These are phyloP conservation scores for Anguilla pacifica DNA, from an alignment of 2,797 vertebrate genomes.

Conservation along the genomic window DNA sequence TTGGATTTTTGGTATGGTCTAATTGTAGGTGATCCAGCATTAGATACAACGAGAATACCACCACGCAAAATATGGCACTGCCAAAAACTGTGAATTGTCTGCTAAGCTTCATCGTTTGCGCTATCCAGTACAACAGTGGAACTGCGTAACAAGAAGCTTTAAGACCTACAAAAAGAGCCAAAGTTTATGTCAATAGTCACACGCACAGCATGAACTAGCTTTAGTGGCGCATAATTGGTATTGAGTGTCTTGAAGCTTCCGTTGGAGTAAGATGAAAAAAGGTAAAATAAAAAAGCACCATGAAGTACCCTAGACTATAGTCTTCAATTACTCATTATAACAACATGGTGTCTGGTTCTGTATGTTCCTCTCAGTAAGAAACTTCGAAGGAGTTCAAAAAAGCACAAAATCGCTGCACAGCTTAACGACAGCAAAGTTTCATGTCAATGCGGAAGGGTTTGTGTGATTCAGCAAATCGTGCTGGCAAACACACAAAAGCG, in stretches of 20 bases:
- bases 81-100: constrained; percentile 79
- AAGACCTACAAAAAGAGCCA: constrained; percentile 5
- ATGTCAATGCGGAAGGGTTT: constrained; percentile 43
- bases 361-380: background rate
- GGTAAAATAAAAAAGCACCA: constrained; percentile 17
- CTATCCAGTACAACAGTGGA: background rate
- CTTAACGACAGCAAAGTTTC: constrained; percentile 33
- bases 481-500: constrained; percentile 25
- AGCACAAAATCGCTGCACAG: background rate
- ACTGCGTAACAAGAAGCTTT: background rate
- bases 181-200: constrained; percentile 32
- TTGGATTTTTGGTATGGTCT: constrained; percentile 71
- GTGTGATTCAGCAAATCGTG: constrained; percentile 50
- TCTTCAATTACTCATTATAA: constrained; percentile 7
- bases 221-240: background rate
- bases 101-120: constrained; percentile 79
- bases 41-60: constrained; percentile 84
- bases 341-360: background rate
- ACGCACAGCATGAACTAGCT: constrained; percentile 11
- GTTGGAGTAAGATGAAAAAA: constrained; percentile 27
- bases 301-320: constrained; percentile 15
- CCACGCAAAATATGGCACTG: constrained; percentile 84
- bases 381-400: constrained; percentile 18
- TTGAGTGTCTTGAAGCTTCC: constrained; percentile 22
- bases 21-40: constrained; percentile 86